These are phyloP conservation scores for Perodicticus potto DNA, from an alignment of 2,797 vertebrate genomes.

Conservation along the genomic window DNA sequence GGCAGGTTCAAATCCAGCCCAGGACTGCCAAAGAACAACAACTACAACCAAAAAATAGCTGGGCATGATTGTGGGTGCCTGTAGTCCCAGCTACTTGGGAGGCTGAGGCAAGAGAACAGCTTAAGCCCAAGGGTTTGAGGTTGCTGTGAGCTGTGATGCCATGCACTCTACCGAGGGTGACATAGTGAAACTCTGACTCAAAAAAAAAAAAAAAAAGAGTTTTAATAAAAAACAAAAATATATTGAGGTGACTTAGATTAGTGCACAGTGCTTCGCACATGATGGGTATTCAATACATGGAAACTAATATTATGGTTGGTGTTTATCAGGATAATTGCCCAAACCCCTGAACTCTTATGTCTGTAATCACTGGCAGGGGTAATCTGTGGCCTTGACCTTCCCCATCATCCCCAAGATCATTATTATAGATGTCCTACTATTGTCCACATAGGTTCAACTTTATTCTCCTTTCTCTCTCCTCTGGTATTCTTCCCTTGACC, in stretches of 20 bases:
- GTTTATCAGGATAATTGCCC: not conserved
- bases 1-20: no score
- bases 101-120: no score
- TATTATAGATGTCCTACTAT: not conserved
- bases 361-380: not conserved
- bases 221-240: slow-evolving; percentile 5
- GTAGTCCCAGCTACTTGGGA: no score
- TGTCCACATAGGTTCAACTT: not conserved
- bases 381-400: not conserved
- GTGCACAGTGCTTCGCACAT: not conserved
- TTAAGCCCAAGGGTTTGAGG: no score
- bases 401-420: not conserved
- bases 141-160: no score
- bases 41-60: no score
- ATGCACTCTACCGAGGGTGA: no score
- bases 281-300: not conserved
- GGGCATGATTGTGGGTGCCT: no score
- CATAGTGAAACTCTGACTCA: no score
- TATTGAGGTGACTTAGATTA: not conserved
- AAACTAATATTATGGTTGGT: not conserved
- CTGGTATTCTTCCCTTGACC: not conserved
- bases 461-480: not conserved
- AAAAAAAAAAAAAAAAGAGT: not conserved
- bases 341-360: not conserved
- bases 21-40: no score